These are phyloP conservation scores for Sycobia sp. DNA, from an alignment of 1,140 invertebrate species.

Conservation along the genomic window DNA sequence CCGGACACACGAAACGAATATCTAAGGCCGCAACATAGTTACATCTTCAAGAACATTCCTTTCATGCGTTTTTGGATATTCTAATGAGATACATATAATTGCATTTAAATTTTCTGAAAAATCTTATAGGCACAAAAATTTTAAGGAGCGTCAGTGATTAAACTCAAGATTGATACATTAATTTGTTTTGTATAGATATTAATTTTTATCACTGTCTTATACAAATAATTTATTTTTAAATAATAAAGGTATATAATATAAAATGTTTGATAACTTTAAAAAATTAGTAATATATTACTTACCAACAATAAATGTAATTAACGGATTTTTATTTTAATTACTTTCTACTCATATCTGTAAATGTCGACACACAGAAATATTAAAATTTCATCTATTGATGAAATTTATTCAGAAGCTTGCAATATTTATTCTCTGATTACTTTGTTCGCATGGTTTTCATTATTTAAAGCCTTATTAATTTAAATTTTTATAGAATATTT, in stretches of 20 bases:
- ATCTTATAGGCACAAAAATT: too few relatives aligned
- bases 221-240: background rate
- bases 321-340: background rate
- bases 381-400: constrained; percentile 10
- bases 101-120: too few relatives aligned
- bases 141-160: too few relatives aligned
- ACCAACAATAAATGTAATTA: constrained; percentile 1
- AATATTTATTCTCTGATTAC: constrained; percentile 20
- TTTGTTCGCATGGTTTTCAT: constrained; percentile 23
- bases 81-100: too few relatives aligned
- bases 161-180: too few relatives aligned
- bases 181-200: background rate
- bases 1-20: too few relatives aligned
- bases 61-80: too few relatives aligned
- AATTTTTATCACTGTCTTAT: background rate
- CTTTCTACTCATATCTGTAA: background rate
- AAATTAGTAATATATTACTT: too few relatives aligned
- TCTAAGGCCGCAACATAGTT: too few relatives aligned
- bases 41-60: too few relatives aligned
- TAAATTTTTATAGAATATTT: background rate
- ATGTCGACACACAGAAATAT: constrained; percentile 5
- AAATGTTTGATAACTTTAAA: too few relatives aligned
- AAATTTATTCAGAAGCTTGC: constrained; percentile 1
- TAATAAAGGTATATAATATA: too few relatives aligned
- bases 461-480: background rate